Percentiles rank a stretch among this genome's conserved stretches.
phyloP scores from a whole-genome alignment of 2,888 invertebrate genomes.

The Cataglyphis livida region DNA sequence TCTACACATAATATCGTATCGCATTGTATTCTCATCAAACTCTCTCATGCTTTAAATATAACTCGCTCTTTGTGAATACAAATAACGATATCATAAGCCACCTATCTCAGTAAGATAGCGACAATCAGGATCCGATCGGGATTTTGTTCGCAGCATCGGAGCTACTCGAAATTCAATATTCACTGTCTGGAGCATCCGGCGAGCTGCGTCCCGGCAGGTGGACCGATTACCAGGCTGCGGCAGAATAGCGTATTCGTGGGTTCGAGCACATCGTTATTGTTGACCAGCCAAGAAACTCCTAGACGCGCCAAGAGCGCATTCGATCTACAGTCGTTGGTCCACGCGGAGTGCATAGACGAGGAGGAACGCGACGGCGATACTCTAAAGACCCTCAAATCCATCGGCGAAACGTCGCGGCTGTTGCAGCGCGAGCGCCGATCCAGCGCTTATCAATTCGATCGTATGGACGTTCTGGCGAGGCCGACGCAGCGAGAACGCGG shows the following conservation, averaged over 20 bases:
- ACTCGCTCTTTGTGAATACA: neutral
- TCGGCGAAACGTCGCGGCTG: constrained; percentile 66
- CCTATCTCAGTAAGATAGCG: neutral
- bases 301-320: constrained; percentile 94
- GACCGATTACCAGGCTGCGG: constrained; percentile 86
- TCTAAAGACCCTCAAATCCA: constrained; percentile 54
- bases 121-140: constrained; percentile 1
- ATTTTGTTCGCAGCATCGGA: constrained; percentile 67
- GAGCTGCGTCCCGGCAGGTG: constrained; percentile 78
- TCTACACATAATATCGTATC: neutral
- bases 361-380: constrained; percentile 62
- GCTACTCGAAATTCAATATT: constrained; percentile 90
- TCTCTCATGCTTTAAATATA: neutral
- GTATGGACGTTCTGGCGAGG: constrained; percentile 74
- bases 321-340: constrained; percentile 92
- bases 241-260: constrained; percentile 96
- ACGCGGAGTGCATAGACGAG: constrained; percentile 85
- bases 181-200: constrained; percentile 88
- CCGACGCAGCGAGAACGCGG: constrained; percentile 77
- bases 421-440: constrained; percentile 71
- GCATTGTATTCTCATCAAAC: neutral
- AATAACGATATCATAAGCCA: neutral
- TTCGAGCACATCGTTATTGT: constrained; percentile 89
- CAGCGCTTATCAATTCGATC: constrained; percentile 78
- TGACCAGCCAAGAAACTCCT: constrained; percentile 88